Conservation (phyloP, 2,113 vertebrate species). For the Malurus alboscapulatus region DNA sequence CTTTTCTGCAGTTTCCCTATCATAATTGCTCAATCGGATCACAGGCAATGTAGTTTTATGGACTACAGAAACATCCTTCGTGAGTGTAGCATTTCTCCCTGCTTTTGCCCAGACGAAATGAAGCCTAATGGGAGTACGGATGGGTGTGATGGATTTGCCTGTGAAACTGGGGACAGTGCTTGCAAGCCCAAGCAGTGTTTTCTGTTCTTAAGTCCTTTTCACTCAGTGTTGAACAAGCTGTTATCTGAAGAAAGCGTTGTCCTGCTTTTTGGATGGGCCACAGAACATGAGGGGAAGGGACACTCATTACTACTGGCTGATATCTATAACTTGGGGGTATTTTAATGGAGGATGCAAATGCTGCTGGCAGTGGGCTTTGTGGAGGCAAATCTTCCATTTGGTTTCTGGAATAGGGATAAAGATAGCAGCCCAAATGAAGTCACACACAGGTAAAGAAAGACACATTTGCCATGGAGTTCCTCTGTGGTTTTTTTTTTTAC, state of each 20-base stretch:
- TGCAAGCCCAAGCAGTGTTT: neutral
- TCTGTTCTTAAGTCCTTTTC: neutral
- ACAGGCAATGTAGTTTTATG: neutral
- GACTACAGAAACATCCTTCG: neutral
- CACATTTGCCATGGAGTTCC: neutral
- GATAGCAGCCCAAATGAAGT: neutral
- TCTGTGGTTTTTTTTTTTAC: neutral
- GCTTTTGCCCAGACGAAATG: neutral
- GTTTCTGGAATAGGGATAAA: neutral
- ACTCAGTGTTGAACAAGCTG: neutral
- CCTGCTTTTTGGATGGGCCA: fast-evolving
- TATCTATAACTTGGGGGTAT: neutral
- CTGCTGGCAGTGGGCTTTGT: neutral
- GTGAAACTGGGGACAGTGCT: neutral
- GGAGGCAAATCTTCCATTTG: neutral
- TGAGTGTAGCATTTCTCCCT: neutral
- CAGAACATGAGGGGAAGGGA: neutral
- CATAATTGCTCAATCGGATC: neutral
- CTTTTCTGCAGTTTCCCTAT: neutral
- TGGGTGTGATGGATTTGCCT: neutral
- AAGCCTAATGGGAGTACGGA: neutral
- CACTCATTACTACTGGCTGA: neutral
- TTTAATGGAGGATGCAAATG: neutral
- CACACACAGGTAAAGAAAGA: neutral
- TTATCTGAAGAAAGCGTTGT: neutral